Evolutionary conservation across 2,113 vertebrate species (phyloP), one percentile per base, ranked within the genome.

Genomic region (Eudyptes chrysolophus): DNA sequence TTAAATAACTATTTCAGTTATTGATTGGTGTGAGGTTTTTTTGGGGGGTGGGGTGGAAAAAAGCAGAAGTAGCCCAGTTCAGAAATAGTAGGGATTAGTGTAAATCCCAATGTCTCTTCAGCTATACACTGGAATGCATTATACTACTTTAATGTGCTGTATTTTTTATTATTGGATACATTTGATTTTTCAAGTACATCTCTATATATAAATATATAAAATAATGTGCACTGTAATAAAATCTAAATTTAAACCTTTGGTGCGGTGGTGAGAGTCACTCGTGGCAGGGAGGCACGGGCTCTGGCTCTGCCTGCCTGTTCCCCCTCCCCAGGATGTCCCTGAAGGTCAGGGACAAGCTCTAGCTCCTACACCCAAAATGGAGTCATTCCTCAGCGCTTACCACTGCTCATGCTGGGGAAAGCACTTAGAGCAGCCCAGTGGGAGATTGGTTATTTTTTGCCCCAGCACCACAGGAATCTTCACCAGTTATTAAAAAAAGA

Each of bases 91-190:
- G 95, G 97, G 95, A 97, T 96, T 97, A 97, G 95, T 89, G 87
- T 97, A 94, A 97, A 96, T 90, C 95, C 97, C 76, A 76, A 97
- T 94, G 97, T 97, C 94, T 96, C 94, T 97, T 96, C 96, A 97
- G 96, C 96, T 97, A 94, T 98, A 98, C 98, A 98, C 98, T 98
- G 98, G 98, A 98, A 98, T 98, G 98, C 98, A 97, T 98, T 96
- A 98, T 98, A 98, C 98, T 98, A 98, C 98, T 98, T 98, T 97
- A 95, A 97, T 94, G 98, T 98, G 97, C 98, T 98, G 98, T 98
- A 98, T 98, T 98, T 98, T 98, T 98, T 98, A 98, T 98, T 98
- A 98, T 98, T 98, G 98, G 98, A 98, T 98, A 98, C 98, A 97
- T 98, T 98, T 98, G 98, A 97, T 98, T 98, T 98, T 98, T 98